Conservation (phyloP, 2,113 vertebrate species). For the Colinus virginianus region DNA sequence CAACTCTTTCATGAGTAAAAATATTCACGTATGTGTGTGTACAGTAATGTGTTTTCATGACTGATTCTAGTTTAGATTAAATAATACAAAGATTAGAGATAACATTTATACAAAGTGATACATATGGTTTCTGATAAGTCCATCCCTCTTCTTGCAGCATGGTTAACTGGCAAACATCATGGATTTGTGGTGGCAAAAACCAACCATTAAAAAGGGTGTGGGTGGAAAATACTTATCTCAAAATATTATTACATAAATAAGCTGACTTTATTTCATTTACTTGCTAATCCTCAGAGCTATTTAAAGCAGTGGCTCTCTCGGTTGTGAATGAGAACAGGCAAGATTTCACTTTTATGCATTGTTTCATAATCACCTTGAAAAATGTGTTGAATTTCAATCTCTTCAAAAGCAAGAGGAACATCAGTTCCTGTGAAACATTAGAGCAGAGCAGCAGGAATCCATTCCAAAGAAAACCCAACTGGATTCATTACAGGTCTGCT, state of each 20-base stretch:
- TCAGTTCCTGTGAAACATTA: slow-evolving; percentile 15
- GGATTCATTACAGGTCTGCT: slow-evolving; percentile 48
- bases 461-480: not conserved
- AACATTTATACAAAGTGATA: not conserved
- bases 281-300: not conserved
- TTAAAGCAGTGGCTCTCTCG: not conserved
- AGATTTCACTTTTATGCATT: not conserved
- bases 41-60: not conserved
- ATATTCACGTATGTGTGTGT: not conserved
- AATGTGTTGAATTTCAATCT: slow-evolving; percentile 15
- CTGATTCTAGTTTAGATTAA: not conserved
- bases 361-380: slow-evolving; percentile 30
- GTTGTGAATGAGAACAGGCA: not conserved
- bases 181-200: not conserved
- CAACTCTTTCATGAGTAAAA: not conserved
- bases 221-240: not conserved
- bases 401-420: not conserved
- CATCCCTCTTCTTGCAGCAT: not conserved
- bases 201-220: not conserved
- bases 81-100: not conserved
- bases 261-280: not conserved
- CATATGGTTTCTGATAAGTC: not conserved
- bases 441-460: slow-evolving; percentile 46
- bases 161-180: not conserved
- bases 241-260: not conserved